Base-by-base conservation (phyloP, 2,113 vertebrate genomes). In the Campylomormyrus tamandua region DNA sequence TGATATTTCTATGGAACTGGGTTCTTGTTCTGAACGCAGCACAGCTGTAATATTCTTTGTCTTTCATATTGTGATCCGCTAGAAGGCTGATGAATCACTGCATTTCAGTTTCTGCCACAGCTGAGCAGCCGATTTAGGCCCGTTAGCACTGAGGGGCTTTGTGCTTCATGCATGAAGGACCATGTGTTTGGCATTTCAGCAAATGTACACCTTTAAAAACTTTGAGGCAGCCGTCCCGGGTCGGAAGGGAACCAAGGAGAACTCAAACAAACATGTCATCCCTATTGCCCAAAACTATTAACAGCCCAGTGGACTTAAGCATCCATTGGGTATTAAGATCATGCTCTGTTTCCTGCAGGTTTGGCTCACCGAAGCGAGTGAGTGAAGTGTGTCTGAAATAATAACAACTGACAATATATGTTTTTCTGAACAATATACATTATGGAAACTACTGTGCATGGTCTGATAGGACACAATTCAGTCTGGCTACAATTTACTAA, bases 31-130 rank as follows among this genome's bases (percentile, higher is more conserved):
- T 31, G 50, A 56, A 53, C 0, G 70, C 50, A 21, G 13, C 35
- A 13, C 49, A 53, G 19, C 17, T 89, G 13, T 77, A 53, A 56
- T 84, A 46, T 80, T 31, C 89, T 58, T 58, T 35, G 11, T 52
- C 24, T 50, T 83, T 80, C 66, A 15, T 50, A 80, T 45, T 17
- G 46, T 24, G 31, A 50, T 88, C 6, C 58, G 90, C 52, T n/a
- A 83, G 85, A n/a, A 13, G 19, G 49, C 62, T 77, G 62, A 90
- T 45, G 85, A 70, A 24, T 87, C 49, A 58, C 58, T 83, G 86
- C 49, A 56, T 90, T 90, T 88, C 90, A 83, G 46, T 62, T 56
- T 62, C 27, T 45, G 49, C 53, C 53, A 17, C 58, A 5, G 31
- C 31, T 11, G 58, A 77, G 50, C 58, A 35, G 74, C 58, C 35